Percentiles rank a stretch among this genome's conserved stretches.
Conservation (phyloP, 2,888 invertebrate species). For the Diarsia brunnea region DNA sequence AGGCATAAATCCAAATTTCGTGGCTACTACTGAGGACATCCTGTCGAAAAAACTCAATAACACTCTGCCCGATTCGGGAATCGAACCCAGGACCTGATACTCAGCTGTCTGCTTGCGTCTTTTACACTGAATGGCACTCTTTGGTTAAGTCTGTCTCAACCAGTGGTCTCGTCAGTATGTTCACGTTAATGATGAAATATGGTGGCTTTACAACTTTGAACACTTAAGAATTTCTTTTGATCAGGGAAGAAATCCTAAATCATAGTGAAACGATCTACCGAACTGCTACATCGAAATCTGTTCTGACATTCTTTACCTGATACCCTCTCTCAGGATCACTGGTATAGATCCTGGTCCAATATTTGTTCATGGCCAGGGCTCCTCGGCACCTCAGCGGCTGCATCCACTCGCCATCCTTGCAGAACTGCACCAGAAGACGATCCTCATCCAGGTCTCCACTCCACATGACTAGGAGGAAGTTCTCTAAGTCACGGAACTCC, state of each 20-base stretch:
- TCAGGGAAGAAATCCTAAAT: neutral
- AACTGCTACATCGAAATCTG: neutral
- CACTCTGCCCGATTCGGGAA: too few relatives aligned
- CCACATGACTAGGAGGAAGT: constrained; percentile 95
- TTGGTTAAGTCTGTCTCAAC: neutral
- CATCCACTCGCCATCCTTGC: constrained; percentile 88
- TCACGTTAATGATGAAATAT: neutral
- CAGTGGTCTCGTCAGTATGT: neutral
- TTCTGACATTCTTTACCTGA: constrained; percentile 80
- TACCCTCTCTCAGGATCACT: constrained; percentile 93
- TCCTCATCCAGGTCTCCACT: constrained; percentile 95
- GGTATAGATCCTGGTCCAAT: constrained; percentile 92
- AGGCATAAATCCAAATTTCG: too few relatives aligned
- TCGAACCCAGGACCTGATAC: too few relatives aligned
- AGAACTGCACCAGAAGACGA: constrained; percentile 92
- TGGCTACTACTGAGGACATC: too few relatives aligned
- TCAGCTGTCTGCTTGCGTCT: too few relatives aligned
- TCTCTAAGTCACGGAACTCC: constrained; percentile 93
- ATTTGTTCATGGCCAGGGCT: constrained; percentile 93
- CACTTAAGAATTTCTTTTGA: neutral
- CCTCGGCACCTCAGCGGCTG: constrained; percentile 92
- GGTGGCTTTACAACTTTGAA: neutral
- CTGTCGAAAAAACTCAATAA: too few relatives aligned
- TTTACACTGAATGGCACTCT: neutral
- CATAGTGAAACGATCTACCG: neutral